Percentiles rank a stretch among this genome's conserved stretches.
Conservation (phyloP, 1,140 invertebrate genomes). For the Nephotettix cincticeps region DNA sequence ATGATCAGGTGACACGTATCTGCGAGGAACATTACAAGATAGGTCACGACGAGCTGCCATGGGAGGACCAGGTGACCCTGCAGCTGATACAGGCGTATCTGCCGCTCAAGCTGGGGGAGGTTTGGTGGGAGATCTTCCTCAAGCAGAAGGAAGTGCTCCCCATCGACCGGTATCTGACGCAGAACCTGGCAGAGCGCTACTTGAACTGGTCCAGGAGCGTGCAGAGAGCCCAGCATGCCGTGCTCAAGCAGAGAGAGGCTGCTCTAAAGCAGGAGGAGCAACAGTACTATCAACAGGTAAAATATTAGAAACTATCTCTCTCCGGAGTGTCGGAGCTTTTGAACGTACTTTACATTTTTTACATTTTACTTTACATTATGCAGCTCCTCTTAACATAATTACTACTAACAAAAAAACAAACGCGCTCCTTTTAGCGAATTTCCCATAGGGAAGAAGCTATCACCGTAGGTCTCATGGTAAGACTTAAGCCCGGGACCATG, state of each 20-base stretch:
- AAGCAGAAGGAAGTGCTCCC: not conserved
- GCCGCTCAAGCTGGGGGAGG: not conserved
- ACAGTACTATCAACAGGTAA: too few species aligned
- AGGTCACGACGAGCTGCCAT: not conserved
- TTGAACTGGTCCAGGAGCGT: not conserved
- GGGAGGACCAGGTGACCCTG: not conserved
- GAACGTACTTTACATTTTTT: too few species aligned
- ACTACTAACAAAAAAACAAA: too few species aligned
- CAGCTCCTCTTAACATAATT: too few species aligned
- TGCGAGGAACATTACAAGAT: conserved; percentile 8
- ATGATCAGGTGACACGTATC: not conserved
- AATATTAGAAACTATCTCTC: too few species aligned
- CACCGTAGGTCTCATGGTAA: too few species aligned
- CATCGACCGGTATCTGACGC: not conserved
- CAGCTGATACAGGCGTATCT: not conserved
- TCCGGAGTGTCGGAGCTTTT: too few species aligned
- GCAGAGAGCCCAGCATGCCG: not conserved
- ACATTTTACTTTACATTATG: too few species aligned
- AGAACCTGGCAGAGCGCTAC: not conserved
- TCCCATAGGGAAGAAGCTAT: too few species aligned
- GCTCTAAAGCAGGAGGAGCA: not conserved
- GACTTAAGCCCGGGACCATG: too few species aligned
- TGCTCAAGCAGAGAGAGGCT: not conserved
- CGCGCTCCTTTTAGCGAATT: too few species aligned
- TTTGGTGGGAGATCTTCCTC: not conserved